Evolutionary conservation across 1,140 invertebrate genomes (phyloP).

Genomic region (Caerostris darwini): DNA sequence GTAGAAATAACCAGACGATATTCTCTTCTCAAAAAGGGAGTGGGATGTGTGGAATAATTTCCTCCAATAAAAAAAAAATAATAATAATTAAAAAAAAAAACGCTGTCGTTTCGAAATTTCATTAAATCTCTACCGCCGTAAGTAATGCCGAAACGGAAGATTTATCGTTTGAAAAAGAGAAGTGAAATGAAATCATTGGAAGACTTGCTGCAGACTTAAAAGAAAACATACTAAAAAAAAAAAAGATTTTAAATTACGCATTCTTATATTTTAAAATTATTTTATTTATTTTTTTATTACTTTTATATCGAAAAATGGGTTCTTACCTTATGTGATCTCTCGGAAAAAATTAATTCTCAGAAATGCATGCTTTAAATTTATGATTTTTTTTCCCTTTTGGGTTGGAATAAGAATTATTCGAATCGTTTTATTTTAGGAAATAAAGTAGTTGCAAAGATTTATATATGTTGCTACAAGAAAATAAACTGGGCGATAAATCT

Average conservation of each 20-base stretch:
- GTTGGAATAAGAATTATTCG: no score
- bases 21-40: neutral
- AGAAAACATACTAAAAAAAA: neutral
- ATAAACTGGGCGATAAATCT: no score
- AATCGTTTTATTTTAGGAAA: no score
- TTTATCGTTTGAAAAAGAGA: neutral
- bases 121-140: constrained; percentile 37
- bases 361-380: no score
- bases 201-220: neutral
- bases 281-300: neutral
- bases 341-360: no score
- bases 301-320: neutral
- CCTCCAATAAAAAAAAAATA: neutral
- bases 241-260: neutral
- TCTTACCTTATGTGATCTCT: neutral
- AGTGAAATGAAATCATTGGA: neutral
- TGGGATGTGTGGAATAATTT: constrained; percentile 10
- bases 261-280: neutral
- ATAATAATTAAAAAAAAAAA: no score
- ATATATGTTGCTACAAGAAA: no score
- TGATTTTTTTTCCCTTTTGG: no score
- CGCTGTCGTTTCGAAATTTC: constrained; percentile 30
- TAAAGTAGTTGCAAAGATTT: no score
- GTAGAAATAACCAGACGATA: constrained; percentile 17
- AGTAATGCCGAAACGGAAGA: neutral